Evolutionary conservation across 1,140 invertebrate genomes (phyloP).

Genomic region (Drosophila bipectinata): DNA sequence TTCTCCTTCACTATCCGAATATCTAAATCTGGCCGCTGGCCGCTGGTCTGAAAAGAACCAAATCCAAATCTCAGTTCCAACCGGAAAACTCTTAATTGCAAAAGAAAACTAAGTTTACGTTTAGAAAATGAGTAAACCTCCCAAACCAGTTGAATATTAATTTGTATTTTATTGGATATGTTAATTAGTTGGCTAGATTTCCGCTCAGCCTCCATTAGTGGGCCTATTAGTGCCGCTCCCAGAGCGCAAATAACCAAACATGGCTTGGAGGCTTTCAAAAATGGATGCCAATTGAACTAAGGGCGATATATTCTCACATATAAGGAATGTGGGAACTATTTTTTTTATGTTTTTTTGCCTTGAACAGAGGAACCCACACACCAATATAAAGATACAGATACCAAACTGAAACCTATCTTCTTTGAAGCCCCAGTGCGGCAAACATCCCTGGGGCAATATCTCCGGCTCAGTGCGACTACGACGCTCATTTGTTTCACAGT

Average conservation of each 20-base stretch:
- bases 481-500: conserved; percentile 82
- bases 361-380: conserved; percentile 34
- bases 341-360: conserved; percentile 6
- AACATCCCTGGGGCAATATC: conserved; percentile 60
- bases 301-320: conserved; percentile 70
- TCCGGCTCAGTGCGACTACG: conserved; percentile 71
- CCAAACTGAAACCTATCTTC: conserved; percentile 73
- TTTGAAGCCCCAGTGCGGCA: conserved; percentile 78
- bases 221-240: conserved; percentile 28
- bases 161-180: conserved; percentile 34
- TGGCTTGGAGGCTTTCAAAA: conserved; percentile 53
- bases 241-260: conserved; percentile 25
- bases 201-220: conserved; percentile 31
- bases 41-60: conserved; percentile 41
- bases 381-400: conserved; percentile 43
- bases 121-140: not conserved
- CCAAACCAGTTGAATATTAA: conserved; percentile 12
- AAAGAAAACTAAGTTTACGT: conserved; percentile 20
- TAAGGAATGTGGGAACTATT: conserved; percentile 58
- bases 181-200: conserved; percentile 23
- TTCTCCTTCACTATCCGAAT: conserved; percentile 64
- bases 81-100: conserved; percentile 25
- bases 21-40: conserved; percentile 65
- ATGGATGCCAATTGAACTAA: conserved; percentile 57
- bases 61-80: not conserved